phyloP scores from a whole-genome alignment of 2,888 invertebrate species.

The Lithodes maja region DNA sequence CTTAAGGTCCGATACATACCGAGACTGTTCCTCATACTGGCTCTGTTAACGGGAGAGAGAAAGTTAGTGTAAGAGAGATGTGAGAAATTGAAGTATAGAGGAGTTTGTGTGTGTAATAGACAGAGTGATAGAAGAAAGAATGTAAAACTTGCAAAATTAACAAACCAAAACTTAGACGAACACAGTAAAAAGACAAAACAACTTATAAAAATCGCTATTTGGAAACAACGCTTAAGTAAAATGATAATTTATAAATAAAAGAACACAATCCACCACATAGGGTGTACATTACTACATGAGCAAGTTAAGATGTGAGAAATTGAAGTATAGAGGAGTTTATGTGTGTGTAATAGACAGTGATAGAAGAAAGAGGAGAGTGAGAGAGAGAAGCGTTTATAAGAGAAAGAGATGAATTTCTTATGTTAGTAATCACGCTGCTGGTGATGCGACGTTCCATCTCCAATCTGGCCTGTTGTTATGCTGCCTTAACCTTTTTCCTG shows the following conservation, averaged over 20 bases:
- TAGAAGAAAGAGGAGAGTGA: no score
- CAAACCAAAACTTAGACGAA: no score
- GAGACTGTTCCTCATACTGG: conserved; percentile 83
- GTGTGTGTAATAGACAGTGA: no score
- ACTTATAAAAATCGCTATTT: no score
- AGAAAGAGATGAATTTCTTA: conserved; percentile 73
- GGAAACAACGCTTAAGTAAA: no score
- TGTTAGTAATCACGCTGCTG: conserved; percentile 81
- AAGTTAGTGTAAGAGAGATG: not conserved
- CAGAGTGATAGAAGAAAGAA: not conserved
- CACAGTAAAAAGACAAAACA: no score
- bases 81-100: not conserved
- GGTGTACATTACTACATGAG: no score
- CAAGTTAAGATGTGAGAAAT: no score
- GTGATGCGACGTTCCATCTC: conserved; percentile 81
- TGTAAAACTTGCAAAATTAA: not conserved
- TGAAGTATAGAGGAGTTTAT: no score
- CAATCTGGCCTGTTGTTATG: conserved; percentile 80
- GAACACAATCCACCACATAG: no score
- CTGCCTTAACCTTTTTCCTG: conserved; percentile 76
- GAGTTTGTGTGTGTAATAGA: not conserved
- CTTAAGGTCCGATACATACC: conserved; percentile 83
- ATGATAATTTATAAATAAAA: no score
- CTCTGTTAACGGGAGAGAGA: conserved; percentile 76
- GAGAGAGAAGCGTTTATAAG: no score